Base-by-base conservation (phyloP, 2,888 invertebrate genomes). In the Meiosimyza decipiens region DNA sequence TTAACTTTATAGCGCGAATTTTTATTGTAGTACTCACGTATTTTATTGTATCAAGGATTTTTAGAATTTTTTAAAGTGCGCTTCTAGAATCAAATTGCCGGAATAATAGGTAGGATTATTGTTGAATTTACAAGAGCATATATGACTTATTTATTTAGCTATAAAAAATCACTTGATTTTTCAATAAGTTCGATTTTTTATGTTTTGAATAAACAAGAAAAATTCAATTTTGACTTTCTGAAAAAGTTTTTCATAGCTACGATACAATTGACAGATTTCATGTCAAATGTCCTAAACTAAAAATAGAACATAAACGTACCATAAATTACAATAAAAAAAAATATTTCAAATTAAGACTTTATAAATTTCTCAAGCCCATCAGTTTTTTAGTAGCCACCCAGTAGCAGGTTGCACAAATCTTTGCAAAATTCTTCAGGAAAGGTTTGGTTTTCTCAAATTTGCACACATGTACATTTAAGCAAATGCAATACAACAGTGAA, bases 61-160 rank as follows among this genome's bases (percentile, higher is more conserved):
- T 18, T 50, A 18, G 50, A 40, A 40, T 40, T 40, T 40, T 40
- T 3, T 40, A 7, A 9, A 40, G 40, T 7, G 40, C 40, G 40
- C 40, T 67, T 49, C 57, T 67, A 33, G 13, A 55, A 22, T 67
- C 67, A 49, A 67, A 57, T 67, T 47, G 47, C 47, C 12, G 18
- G 66, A 54, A 66, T 54, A 66, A 54, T 40, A 66, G 66, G 66
- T 11, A 16, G 57, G 9, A 40, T 40, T 40, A 40, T 40, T 40
- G 9, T 40, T 40, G 9, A 40, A 9, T 40, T 40, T 6, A 40
- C 40, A 40, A 7, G 40, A 40, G 3, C 4, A 28, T 28, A 28
- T 28, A 28, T 28, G 28, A 28, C 28, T 40, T 40, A 40, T 40
- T 40, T 40, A 40, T 7, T 40, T 2, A 40, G 9, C 9, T 40